Percentiles rank a stretch among this genome's conserved stretches.
phyloP scores from a whole-genome alignment of 2,797 vertebrate species.

The Enteromius unitaeniatus region DNA sequence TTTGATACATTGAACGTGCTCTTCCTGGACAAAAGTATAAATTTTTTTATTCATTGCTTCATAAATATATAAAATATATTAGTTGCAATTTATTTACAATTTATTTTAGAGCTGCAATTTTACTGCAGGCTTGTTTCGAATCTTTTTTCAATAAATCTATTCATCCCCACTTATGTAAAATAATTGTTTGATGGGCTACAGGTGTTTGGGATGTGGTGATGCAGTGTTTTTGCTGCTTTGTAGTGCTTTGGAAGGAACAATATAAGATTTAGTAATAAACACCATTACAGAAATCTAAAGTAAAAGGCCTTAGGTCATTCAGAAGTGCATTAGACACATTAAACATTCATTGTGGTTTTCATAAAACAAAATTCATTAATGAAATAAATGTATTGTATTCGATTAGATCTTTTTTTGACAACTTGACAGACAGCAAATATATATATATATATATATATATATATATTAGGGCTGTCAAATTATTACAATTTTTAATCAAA shows the following conservation, averaged over 20 bases:
- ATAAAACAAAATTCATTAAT: background rate
- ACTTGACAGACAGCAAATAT: no score
- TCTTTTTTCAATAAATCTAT: background rate
- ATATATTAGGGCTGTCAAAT: no score
- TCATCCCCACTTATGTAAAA: slow-evolving; percentile 1
- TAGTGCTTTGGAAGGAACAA: background rate
- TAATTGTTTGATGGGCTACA: background rate
- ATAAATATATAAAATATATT: background rate
- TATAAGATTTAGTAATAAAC: background rate
- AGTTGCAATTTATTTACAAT: background rate
- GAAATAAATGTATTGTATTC: background rate
- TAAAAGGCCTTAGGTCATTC: background rate
- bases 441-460: no score
- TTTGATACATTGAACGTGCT: background rate
- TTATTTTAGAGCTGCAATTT: background rate
- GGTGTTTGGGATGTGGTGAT: background rate
- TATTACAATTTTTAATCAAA: no score
- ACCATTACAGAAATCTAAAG: background rate
- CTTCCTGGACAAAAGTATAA: background rate
- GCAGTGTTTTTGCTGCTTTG: background rate
- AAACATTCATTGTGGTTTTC: background rate
- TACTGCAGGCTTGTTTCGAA: background rate
- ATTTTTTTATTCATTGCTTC: background rate
- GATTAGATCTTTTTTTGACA: background rate
- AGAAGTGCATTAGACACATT: background rate